phyloP scores from a whole-genome alignment of 2,113 vertebrate species.

The Psittacula cyanocephala region DNA sequence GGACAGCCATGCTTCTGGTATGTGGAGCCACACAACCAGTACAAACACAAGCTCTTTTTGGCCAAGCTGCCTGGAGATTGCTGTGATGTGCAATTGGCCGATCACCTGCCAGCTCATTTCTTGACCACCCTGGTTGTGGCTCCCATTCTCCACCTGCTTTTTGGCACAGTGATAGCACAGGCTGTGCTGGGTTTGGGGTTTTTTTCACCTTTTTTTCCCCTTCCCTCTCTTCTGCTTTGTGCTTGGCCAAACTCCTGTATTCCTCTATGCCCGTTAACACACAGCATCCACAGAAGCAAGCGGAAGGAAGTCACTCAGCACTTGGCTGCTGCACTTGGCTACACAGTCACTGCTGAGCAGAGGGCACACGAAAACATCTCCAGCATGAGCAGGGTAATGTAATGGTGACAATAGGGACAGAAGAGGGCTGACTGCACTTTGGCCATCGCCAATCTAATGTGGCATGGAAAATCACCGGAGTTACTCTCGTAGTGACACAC shows the following conservation, averaged over 20 bases:
- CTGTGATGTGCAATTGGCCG: constrained; percentile 14
- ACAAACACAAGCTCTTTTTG: constrained; percentile 29
- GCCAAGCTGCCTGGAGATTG: neutral
- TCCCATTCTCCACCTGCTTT: neutral
- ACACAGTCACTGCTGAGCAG: neutral
- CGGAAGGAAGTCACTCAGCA: constrained; percentile 25
- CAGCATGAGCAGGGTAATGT: fast-evolving
- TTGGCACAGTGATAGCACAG: neutral
- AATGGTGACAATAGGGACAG: neutral
- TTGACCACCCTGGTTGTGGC: constrained; percentile 39
- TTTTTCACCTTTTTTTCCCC: neutral
- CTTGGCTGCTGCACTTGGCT: neutral
- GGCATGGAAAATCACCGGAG: constrained; percentile 13
- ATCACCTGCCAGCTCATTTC: neutral
- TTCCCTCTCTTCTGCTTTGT: neutral
- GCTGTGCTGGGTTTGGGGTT: neutral
- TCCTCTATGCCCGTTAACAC: neutral
- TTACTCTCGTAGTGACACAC: neutral
- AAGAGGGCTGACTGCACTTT: neutral
- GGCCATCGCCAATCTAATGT: neutral
- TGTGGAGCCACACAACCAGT: constrained; percentile 8
- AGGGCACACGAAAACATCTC: neutral
- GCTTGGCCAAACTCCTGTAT: constrained; percentile 39
- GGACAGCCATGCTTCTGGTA: constrained; percentile 39
- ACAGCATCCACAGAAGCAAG: neutral